Conservation (phyloP, 2,797 vertebrate genomes). For the Scolopax rusticola region DNA sequence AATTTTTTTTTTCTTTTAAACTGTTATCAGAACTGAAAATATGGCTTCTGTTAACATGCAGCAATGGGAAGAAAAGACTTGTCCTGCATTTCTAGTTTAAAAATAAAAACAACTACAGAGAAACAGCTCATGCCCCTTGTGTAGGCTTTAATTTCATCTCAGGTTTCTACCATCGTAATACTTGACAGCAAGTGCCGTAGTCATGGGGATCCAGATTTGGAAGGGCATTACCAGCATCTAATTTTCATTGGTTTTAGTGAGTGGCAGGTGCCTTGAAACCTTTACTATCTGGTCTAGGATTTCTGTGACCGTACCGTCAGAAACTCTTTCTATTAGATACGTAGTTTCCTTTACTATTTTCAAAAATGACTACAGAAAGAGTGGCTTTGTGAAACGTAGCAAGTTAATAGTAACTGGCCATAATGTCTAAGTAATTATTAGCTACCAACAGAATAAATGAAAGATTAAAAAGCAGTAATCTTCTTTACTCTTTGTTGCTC, state of each 20-base stretch:
- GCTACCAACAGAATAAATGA: slow-evolving; percentile 56
- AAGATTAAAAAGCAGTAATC: slow-evolving; percentile 69
- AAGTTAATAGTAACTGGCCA: slow-evolving; percentile 63
- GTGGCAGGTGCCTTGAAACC: neutral
- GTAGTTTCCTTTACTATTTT: neutral
- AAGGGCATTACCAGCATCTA: neutral
- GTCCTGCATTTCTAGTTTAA: neutral
- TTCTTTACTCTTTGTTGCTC: slow-evolving; percentile 67
- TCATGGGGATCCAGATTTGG: neutral
- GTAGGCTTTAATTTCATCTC: slow-evolving; percentile 41
- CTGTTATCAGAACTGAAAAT: slow-evolving; percentile 1
- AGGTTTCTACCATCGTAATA: neutral
- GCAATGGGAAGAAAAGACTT: neutral
- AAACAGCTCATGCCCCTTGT: neutral
- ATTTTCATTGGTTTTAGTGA: slow-evolving; percentile 9
- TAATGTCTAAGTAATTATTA: slow-evolving; percentile 70
- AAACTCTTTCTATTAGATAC: neutral
- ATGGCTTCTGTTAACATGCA: neutral
- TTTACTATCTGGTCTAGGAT: neutral
- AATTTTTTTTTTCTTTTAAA: neutral
- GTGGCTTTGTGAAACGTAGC: slow-evolving; percentile 50
- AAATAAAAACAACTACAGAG: neutral
- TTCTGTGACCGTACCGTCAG: neutral
- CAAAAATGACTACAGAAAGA: slow-evolving; percentile 1
- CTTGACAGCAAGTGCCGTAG: neutral